A percentile compares a stretch with the other conserved stretches of the same genome.
phyloP scores from a whole-genome alignment of 2,797 vertebrate genomes.

The Urosaurus nigricauda region DNA sequence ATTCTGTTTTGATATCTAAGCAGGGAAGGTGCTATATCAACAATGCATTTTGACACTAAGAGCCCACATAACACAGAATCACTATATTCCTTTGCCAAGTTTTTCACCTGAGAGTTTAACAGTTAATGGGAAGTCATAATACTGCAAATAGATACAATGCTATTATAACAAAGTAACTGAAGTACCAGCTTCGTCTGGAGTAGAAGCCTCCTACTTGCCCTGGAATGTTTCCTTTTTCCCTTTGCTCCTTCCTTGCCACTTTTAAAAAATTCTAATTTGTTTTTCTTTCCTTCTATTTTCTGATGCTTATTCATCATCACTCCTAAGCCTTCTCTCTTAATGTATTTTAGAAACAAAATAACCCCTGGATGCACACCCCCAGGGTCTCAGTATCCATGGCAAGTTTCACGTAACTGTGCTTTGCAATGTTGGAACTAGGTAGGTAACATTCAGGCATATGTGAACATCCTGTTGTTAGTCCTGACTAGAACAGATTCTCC shows the following conservation, averaged over 20 bases:
- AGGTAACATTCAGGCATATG: too few relatives aligned
- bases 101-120: constrained; percentile 9
- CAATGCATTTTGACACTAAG: background rate
- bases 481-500: too few relatives aligned
- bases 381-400: background rate
- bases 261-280: too few relatives aligned
- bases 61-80: background rate
- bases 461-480: background rate
- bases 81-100: background rate
- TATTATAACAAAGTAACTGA: background rate
- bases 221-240: too few relatives aligned
- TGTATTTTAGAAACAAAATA: background rate
- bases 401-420: background rate
- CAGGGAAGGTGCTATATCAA: constrained; percentile 16
- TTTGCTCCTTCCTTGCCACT: too few relatives aligned
- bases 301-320: too few relatives aligned
- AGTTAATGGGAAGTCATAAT: background rate
- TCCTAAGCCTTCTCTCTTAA: too few relatives aligned
- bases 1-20: constrained; percentile 14
- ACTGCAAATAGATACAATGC: background rate
- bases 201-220: too few relatives aligned
- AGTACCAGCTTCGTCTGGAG: too few relatives aligned
- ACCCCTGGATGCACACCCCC: too few relatives aligned
- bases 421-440: too few relatives aligned
- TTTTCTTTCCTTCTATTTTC: too few relatives aligned